A percentile compares a stretch with the other conserved stretches of the same genome.
Evolutionary conservation across 2,888 invertebrate genomes (phyloP).

Genomic region (Pollenia labialis): DNA sequence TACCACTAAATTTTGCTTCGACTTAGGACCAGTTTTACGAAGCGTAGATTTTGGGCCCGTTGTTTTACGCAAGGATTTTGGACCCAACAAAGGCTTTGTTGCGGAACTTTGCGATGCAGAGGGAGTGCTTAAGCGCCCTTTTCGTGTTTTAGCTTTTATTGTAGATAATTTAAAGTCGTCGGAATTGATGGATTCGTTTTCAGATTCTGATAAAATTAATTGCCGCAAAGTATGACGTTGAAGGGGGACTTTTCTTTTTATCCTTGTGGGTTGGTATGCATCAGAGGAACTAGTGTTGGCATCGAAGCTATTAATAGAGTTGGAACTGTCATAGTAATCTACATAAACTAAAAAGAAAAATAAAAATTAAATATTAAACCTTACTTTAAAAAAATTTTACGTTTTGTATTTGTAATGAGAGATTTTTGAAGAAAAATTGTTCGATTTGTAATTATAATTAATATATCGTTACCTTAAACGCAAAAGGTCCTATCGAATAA

Average conservation of each 20-base stretch:
- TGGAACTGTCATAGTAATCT: conserved; percentile 66
- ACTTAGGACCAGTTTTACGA: conserved; percentile 23
- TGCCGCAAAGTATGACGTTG: conserved; percentile 33
- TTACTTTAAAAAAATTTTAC: too few relatives aligned
- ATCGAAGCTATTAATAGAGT: conserved; percentile 47
- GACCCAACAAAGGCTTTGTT: neutral
- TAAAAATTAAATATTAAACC: too few relatives aligned
- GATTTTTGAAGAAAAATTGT: too few relatives aligned
- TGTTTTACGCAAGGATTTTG: conserved; percentile 37
- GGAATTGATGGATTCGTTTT: conserved; percentile 62
- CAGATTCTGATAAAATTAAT: conserved; percentile 56
- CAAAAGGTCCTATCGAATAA: too few relatives aligned
- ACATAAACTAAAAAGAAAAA: conserved; percentile 56
- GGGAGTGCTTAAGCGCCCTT: conserved; percentile 69
- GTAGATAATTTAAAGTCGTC: conserved; percentile 53
- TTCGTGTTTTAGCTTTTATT: conserved; percentile 27
- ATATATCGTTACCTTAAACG: too few relatives aligned
- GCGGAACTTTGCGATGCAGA: conserved; percentile 52
- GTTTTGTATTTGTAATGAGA: too few relatives aligned
- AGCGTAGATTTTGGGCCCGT: neutral
- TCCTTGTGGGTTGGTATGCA: conserved; percentile 31
- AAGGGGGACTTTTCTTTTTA: conserved; percentile 25
- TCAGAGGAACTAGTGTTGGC: conserved; percentile 60
- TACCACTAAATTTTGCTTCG: conserved; percentile 59
- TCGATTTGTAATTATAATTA: too few relatives aligned